Conservation (phyloP, 2,113 vertebrate genomes). For the Tachuris rubrigastra region DNA sequence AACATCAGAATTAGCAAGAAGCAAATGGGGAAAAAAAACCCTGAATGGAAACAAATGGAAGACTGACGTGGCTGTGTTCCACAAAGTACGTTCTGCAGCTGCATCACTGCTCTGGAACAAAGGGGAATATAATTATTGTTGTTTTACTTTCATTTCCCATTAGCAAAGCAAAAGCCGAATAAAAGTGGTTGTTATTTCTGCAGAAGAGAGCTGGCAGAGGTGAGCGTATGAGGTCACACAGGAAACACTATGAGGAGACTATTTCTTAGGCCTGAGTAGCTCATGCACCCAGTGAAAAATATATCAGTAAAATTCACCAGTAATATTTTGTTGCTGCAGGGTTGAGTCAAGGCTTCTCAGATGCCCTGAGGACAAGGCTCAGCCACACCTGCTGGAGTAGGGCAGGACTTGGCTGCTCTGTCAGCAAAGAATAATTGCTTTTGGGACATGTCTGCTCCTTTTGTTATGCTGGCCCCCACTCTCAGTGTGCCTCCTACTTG, state of each 20-base stretch:
- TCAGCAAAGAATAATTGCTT: background rate
- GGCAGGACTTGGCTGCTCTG: background rate
- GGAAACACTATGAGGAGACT: background rate
- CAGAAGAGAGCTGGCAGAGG: background rate
- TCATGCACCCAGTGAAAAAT: background rate
- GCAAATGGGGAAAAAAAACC: background rate
- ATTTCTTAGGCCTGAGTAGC: background rate
- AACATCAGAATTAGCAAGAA: slow-evolving; percentile 57
- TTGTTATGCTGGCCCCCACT: no score
- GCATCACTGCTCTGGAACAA: slow-evolving; percentile 49
- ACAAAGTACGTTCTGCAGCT: slow-evolving; percentile 32
- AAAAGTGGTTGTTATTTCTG: background rate
- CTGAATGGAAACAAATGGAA: slow-evolving; percentile 48
- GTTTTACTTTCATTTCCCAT: slow-evolving; percentile 42
- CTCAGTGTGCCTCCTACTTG: background rate
- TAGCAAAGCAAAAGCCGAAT: background rate
- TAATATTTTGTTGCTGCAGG: background rate
- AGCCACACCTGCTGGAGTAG: background rate
- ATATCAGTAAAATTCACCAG: background rate
- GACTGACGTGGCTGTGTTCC: slow-evolving; percentile 5
- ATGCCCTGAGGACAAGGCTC: background rate
- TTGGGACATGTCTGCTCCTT: background rate
- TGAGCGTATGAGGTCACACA: background rate
- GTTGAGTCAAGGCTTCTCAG: background rate
- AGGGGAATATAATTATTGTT: slow-evolving; percentile 37